phyloP scores from a whole-genome alignment of 2,113 vertebrate species.

The Hucho hucho region DNA sequence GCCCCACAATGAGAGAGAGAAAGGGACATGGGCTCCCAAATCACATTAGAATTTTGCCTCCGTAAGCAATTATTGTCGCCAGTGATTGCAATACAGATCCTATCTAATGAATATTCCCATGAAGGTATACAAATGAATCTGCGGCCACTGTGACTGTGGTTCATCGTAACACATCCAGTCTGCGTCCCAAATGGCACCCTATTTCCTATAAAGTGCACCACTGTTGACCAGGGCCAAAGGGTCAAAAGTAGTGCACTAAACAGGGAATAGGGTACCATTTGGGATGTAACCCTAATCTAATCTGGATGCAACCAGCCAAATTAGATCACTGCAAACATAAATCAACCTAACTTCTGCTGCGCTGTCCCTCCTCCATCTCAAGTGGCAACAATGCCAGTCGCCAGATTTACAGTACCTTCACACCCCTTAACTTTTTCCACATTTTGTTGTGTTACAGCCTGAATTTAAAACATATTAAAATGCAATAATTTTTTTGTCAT shows the following conservation, averaged over 20 bases:
- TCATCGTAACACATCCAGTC: background rate
- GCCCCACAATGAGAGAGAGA: constrained; percentile 18
- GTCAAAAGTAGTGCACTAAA: no score
- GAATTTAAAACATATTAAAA: no score
- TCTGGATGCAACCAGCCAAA: background rate
- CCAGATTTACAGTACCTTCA: no score
- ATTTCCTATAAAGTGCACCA: background rate
- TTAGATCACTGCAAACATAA: background rate
- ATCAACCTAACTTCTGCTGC: no score
- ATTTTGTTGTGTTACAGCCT: no score
- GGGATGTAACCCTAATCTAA: no score
- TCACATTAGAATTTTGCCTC: constrained; percentile 19
- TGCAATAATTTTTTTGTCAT: accelerated
- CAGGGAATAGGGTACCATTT: no score
- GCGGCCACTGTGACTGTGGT: background rate
- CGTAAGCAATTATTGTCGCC: constrained; percentile 7
- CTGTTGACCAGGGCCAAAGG: no score
- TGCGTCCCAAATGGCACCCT: background rate
- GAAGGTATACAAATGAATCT: background rate
- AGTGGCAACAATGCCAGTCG: no score
- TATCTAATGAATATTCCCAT: background rate
- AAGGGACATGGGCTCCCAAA: background rate
- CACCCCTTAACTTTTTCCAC: no score
- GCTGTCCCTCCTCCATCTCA: no score
- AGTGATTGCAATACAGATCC: background rate